These are phyloP conservation scores for Diacarnus erythraeanus DNA, from an alignment of 37 sponge, comb jelly and placozoan genomes.

Conservation along the genomic window DNA sequence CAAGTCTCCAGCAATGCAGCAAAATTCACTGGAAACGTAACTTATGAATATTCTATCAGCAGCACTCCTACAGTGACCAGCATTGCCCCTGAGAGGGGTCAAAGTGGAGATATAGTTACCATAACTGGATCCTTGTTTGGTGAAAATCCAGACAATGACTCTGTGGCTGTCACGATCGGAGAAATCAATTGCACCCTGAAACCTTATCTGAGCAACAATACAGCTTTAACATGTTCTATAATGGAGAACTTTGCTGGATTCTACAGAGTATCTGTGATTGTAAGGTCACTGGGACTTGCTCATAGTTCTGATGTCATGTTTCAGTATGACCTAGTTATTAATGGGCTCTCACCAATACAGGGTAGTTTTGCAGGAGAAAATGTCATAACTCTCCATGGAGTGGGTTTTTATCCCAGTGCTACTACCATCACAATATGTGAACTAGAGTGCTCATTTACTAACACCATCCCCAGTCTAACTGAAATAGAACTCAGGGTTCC, in stretches of 20 bases:
- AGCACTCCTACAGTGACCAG: constrained; percentile 53
- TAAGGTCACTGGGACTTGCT: constrained; percentile 40
- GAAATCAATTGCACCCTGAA: constrained; percentile 24
- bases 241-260: constrained; percentile 53
- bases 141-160: not conserved
- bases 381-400: constrained; percentile 43
- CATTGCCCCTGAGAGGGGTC: constrained; percentile 54
- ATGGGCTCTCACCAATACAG: constrained; percentile 14
- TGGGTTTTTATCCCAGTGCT: constrained; percentile 57
- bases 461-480: constrained; percentile 4
- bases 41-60: constrained; percentile 29
- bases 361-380: constrained; percentile 67
- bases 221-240: constrained; percentile 30
- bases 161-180: constrained; percentile 35
- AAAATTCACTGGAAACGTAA: not conserved
- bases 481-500: constrained; percentile 1
- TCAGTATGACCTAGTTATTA: constrained; percentile 38
- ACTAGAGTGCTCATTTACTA: constrained; percentile 23
- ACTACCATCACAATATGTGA: constrained; percentile 54
- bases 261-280: constrained; percentile 27
- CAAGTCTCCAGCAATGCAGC: not conserved
- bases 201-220: constrained; percentile 12
- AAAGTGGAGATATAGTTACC: constrained; percentile 38
- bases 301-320: constrained; percentile 4
- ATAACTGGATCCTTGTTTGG: constrained; percentile 39